Conservation (phyloP, 2,113 vertebrate species). For the Thinocorus orbignyianus region DNA sequence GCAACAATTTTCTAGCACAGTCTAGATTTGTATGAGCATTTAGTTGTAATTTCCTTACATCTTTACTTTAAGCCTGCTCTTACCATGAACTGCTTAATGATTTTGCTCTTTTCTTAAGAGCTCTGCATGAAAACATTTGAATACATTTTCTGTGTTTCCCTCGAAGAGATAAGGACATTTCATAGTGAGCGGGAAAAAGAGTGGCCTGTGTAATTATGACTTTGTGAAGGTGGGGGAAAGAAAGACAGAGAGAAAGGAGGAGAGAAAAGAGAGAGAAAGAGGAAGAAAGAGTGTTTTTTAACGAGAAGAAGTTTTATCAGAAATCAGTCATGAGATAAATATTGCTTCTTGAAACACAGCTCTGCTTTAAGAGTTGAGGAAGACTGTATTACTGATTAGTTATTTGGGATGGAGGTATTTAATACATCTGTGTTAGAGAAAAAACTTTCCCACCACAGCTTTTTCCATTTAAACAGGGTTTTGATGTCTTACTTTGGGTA, state of each 20-base stretch:
- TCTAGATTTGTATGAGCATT: not conserved
- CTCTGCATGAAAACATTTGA: slow-evolving; percentile 12
- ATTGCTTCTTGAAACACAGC: not conserved
- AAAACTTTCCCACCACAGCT: not conserved
- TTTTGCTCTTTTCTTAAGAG: slow-evolving; percentile 40
- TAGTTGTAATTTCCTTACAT: slow-evolving; percentile 13
- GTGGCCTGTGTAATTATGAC: not conserved
- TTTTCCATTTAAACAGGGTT: not conserved
- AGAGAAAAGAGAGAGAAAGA: not conserved
- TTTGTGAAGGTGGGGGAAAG: not conserved
- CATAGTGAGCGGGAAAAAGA: slow-evolving; percentile 8
- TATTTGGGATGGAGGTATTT: not conserved
- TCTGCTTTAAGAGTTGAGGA: not conserved
- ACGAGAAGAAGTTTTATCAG: not conserved
- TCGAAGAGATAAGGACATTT: slow-evolving; percentile 29
- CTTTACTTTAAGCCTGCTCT: slow-evolving; percentile 20
- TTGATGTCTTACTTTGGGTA: not conserved
- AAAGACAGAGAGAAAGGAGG: not conserved
- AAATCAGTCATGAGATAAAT: not conserved
- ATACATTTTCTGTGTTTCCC: not conserved
- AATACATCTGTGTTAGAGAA: not conserved
- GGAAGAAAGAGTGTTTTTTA: not conserved
- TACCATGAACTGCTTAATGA: slow-evolving; percentile 41
- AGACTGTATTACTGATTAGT: not conserved
- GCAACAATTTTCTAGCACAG: slow-evolving; percentile 8